Percentiles rank a stretch among this genome's conserved stretches.
These are phyloP conservation scores for Diplodus puntazzo DNA, from an alignment of 2,797 vertebrate species.

Conservation along the genomic window DNA sequence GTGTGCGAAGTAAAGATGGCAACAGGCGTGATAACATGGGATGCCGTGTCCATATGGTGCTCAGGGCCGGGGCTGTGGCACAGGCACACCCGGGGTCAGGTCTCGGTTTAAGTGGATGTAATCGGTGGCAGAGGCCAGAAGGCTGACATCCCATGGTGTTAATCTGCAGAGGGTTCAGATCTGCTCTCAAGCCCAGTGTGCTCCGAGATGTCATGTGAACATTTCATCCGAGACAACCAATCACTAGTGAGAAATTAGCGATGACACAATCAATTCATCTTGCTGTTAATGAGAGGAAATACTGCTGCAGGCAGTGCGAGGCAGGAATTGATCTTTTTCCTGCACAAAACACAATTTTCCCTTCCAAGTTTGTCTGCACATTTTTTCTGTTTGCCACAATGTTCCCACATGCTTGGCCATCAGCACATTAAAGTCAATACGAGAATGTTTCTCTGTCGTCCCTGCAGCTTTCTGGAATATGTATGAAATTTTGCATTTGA, in stretches of 20 bases:
- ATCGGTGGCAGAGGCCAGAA: slow-evolving; percentile 69
- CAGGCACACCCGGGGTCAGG: slow-evolving; percentile 56
- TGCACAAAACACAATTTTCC: slow-evolving; percentile 13
- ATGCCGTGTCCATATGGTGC: slow-evolving; percentile 63
- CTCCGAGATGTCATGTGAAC: slow-evolving; percentile 21
- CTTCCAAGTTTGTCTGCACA: slow-evolving; percentile 18
- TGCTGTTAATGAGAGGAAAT: slow-evolving; percentile 31
- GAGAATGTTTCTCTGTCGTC: slow-evolving; percentile 13
- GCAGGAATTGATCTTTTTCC: slow-evolving; percentile 22
- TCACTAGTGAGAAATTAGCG: slow-evolving; percentile 23
- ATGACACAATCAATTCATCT: slow-evolving; percentile 40
- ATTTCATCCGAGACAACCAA: slow-evolving; percentile 17
- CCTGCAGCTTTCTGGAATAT: slow-evolving; percentile 41
- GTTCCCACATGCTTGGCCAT: slow-evolving; percentile 36
- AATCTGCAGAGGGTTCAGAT: slow-evolving; percentile 74
- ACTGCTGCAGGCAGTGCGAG: slow-evolving; percentile 40
- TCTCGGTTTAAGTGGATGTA: slow-evolving; percentile 63
- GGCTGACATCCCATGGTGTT: slow-evolving; percentile 67
- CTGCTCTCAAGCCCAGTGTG: slow-evolving; percentile 53
- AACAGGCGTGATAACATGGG: slow-evolving; percentile 45
- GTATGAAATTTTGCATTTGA: slow-evolving; percentile 40
- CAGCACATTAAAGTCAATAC: slow-evolving; percentile 29
- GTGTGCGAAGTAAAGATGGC: slow-evolving; percentile 32
- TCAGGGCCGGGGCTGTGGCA: slow-evolving; percentile 45
- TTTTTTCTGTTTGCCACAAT: slow-evolving; percentile 46